Conservation (phyloP, 2,797 vertebrate genomes). For the Harpagifer antarcticus region DNA sequence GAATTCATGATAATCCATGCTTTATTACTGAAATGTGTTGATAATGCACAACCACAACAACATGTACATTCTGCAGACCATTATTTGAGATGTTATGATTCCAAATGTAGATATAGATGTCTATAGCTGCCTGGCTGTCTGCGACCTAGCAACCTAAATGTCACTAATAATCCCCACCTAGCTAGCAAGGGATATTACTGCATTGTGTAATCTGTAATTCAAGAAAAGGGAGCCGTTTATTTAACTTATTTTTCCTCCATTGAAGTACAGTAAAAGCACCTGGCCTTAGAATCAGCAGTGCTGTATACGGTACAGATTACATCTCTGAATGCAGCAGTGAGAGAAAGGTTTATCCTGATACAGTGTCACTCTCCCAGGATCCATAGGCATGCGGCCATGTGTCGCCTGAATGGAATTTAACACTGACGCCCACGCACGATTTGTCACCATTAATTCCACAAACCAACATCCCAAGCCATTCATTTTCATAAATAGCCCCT, state of each 20-base stretch:
- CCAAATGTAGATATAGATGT: background rate
- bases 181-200: slow-evolving; percentile 3
- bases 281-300: slow-evolving; percentile 39
- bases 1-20: slow-evolving; percentile 9
- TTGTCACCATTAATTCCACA: slow-evolving; percentile 71
- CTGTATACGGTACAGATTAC: slow-evolving; percentile 57
- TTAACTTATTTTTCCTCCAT: slow-evolving; percentile 24
- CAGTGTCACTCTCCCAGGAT: slow-evolving; percentile 53
- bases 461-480: slow-evolving; percentile 62
- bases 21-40: slow-evolving; percentile 2
- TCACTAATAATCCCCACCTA: background rate
- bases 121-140: background rate
- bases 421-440: slow-evolving; percentile 66
- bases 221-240: slow-evolving; percentile 15
- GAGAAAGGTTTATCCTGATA: slow-evolving; percentile 64
- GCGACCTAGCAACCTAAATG: background rate
- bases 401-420: slow-evolving; percentile 61
- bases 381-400: slow-evolving; percentile 43
- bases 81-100: background rate
- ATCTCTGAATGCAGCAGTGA: slow-evolving; percentile 57
- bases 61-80: background rate
- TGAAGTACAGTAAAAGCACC: slow-evolving; percentile 40
- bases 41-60: background rate
- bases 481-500: slow-evolving; percentile 68
- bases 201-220: slow-evolving; percentile 16